Conservation (phyloP, 2,797 vertebrate species). For the Simalia tracyae region DNA sequence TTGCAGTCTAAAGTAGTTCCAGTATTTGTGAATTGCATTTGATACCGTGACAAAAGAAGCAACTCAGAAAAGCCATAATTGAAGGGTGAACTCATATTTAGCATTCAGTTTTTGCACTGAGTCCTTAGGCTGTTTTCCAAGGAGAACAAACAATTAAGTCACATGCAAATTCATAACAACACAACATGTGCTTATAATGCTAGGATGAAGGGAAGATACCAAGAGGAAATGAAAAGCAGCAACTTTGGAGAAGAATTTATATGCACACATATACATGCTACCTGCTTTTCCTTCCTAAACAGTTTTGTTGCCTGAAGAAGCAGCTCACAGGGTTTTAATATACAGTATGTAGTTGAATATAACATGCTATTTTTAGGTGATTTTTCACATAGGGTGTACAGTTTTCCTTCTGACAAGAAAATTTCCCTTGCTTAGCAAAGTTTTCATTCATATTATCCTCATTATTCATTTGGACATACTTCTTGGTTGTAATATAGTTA, state of each 20-base stretch:
- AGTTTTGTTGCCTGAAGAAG: neutral
- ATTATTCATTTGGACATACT: neutral
- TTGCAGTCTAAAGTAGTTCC: neutral
- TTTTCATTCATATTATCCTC: neutral
- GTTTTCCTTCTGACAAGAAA: neutral
- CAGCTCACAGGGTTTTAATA: neutral
- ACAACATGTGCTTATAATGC: neutral
- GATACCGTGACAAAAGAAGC: neutral
- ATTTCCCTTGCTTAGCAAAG: neutral
- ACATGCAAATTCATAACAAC: neutral
- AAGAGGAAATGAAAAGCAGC: neutral
- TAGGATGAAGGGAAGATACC: too few species aligned
- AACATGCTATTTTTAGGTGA: neutral
- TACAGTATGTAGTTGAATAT: neutral
- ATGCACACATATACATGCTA: neutral
- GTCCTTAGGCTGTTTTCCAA: neutral
- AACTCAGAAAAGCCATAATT: constrained; percentile 5
- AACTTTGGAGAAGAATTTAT: too few species aligned
- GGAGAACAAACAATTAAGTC: neutral
- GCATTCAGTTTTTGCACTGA: neutral
- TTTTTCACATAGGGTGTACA: neutral
- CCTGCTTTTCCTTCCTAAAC: neutral
- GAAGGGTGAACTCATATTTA: neutral
- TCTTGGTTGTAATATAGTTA: neutral
- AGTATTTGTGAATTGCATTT: neutral